phyloP scores from a whole-genome alignment of 2,888 invertebrate species.

The Sphecodes monilicornis region DNA sequence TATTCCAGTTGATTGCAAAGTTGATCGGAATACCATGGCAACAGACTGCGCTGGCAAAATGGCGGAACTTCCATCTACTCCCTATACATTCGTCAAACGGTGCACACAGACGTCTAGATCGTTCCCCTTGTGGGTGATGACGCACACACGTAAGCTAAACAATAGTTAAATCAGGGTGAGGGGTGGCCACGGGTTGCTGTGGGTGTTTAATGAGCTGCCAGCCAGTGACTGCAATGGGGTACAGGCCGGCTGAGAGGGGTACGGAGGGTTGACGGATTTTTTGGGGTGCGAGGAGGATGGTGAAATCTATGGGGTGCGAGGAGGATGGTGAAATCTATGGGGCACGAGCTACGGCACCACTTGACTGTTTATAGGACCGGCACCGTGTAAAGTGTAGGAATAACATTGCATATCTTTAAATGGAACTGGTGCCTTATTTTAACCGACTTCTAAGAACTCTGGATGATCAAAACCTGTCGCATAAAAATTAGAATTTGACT shows the following conservation, averaged over 20 bases:
- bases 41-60: conserved; percentile 43
- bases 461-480: neutral
- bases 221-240: conserved; percentile 72
- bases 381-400: conserved; percentile 80
- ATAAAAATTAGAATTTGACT: no score
- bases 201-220: conserved; percentile 84
- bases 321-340: conserved; percentile 68
- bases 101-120: conserved; percentile 22
- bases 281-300: conserved; percentile 59
- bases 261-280: conserved; percentile 45
- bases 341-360: conserved; percentile 78
- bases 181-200: conserved; percentile 79
- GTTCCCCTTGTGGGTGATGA: conserved; percentile 64
- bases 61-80: conserved; percentile 40
- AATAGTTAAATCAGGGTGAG: conserved; percentile 83
- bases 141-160: conserved; percentile 75
- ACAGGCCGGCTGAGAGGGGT: conserved; percentile 41
- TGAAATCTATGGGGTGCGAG: conserved; percentile 72
- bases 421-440: conserved; percentile 18
- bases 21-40: neutral
- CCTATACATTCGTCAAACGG: conserved; percentile 34
- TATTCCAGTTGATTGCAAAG: neutral
- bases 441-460: neutral
- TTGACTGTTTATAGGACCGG: conserved; percentile 78
- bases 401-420: conserved; percentile 78